These are phyloP conservation scores for Tamandua tetradactyla DNA, from an alignment of 2,797 vertebrate species.

Conservation along the genomic window DNA sequence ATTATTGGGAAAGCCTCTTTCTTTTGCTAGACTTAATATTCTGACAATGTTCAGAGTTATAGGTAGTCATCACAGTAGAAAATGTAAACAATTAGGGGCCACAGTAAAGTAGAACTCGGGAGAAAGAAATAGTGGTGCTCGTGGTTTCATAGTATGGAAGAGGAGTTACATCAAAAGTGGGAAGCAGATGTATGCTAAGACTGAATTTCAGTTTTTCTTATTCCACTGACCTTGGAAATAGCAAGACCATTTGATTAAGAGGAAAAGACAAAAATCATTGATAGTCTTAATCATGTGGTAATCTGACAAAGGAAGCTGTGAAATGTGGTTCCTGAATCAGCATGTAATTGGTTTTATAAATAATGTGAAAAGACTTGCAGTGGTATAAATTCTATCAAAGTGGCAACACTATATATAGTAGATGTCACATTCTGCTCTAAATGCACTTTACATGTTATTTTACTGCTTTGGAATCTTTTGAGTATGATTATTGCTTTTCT, in stretches of 20 bases:
- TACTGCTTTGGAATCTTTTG: not conserved
- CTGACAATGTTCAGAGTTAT: not conserved
- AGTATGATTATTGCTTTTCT: not conserved
- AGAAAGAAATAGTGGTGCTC: not conserved
- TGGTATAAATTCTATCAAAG: not conserved
- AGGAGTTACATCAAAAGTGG: not conserved
- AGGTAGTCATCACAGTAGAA: not conserved
- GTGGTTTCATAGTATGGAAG: not conserved
- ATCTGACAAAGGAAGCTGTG: conserved; percentile 54
- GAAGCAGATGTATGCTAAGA: not conserved
- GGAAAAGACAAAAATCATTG: not conserved
- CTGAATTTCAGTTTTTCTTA: not conserved
- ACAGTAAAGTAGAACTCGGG: not conserved
- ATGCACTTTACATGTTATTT: not conserved
- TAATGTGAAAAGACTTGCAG: conserved; percentile 12
- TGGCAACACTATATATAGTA: not conserved
- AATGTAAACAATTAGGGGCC: not conserved
- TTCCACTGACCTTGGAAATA: conserved; percentile 14
- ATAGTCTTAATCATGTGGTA: not conserved
- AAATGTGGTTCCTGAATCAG: conserved; percentile 53
- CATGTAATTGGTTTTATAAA: conserved; percentile 61
- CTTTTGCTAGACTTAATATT: not conserved
- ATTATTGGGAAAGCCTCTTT: not conserved
- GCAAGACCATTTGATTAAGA: not conserved
- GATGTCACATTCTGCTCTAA: not conserved